A percentile compares a stretch with the other conserved stretches of the same genome.
Evolutionary conservation across 1,140 invertebrate genomes (phyloP).

Genomic region (Thereuonema tuberculata): DNA sequence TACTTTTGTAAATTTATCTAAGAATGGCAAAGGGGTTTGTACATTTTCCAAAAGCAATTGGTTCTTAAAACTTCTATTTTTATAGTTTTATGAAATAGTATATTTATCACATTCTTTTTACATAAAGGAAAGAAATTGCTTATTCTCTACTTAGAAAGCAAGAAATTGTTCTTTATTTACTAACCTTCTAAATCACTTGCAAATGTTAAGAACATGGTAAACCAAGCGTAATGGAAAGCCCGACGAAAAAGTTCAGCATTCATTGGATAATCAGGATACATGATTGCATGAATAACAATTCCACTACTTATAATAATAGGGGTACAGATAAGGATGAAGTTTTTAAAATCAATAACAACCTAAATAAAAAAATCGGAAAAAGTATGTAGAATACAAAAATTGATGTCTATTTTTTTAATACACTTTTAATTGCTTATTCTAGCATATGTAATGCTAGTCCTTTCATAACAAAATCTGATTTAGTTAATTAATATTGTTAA

Average conservation of each 20-base stretch:
- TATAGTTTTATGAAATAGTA: background rate
- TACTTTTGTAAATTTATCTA: too few species aligned
- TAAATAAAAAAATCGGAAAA: slow-evolving; percentile 12
- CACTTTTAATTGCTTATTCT: background rate
- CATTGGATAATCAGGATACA: slow-evolving; percentile 33
- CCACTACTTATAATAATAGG: slow-evolving; percentile 33
- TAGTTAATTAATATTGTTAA: background rate
- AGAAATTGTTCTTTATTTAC: too few species aligned
- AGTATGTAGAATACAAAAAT: background rate
- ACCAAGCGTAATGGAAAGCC: slow-evolving; percentile 29
- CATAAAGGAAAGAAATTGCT: too few species aligned
- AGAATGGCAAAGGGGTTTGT: too few species aligned
- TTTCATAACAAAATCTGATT: background rate
- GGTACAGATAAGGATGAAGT: slow-evolving; percentile 34
- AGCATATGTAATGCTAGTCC: background rate
- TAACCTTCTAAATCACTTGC: slow-evolving; percentile 27
- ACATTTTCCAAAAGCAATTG: background rate
- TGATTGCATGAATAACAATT: slow-evolving; percentile 33
- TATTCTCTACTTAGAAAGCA: too few species aligned
- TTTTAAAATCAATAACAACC: slow-evolving; percentile 32
- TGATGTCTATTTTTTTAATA: background rate
- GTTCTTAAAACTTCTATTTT: background rate
- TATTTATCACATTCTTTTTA: background rate
- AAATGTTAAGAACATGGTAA: slow-evolving; percentile 35
- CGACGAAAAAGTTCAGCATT: slow-evolving; percentile 24